phyloP scores from a whole-genome alignment of 2,888 invertebrate genomes.

The Pachycephus smyrnensis region DNA sequence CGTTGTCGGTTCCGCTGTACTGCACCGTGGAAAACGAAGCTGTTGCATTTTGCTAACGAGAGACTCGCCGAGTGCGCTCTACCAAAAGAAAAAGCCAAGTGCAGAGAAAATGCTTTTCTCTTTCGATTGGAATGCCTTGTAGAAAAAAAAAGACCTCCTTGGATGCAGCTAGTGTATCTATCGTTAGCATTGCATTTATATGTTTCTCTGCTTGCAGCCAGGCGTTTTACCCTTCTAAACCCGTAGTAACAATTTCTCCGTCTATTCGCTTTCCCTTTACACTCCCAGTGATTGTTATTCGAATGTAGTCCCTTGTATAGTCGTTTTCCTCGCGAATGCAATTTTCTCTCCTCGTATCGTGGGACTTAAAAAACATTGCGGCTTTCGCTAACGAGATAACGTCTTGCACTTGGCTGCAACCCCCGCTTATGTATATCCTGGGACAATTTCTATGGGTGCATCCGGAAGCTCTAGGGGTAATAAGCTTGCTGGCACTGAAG shows the following conservation, averaged over 20 bases:
- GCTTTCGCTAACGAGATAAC: neutral
- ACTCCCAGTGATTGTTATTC: neutral
- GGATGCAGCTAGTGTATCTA: neutral
- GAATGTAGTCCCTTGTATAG: neutral
- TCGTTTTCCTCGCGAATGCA: neutral
- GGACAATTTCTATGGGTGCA: neutral
- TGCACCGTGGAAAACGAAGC: neutral
- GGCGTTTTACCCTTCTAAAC: neutral
- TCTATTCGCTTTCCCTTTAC: neutral
- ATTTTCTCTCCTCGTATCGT: neutral
- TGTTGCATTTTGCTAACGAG: neutral
- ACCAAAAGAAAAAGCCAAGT: neutral
- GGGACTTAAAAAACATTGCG: neutral
- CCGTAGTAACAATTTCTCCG: neutral
- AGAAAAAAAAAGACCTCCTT: neutral
- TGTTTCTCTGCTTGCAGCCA: neutral
- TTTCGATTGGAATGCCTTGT: neutral
- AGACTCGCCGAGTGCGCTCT: neutral
- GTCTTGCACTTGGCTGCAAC: neutral
- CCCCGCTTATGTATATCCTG: neutral
- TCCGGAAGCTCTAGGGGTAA: neutral
- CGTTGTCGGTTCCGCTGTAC: neutral
- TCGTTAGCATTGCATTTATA: neutral
- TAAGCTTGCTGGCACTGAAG: neutral
- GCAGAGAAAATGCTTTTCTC: neutral